Evolutionary conservation across 2,888 invertebrate genomes (phyloP).

Genomic region (Trachelus stipa): DNA sequence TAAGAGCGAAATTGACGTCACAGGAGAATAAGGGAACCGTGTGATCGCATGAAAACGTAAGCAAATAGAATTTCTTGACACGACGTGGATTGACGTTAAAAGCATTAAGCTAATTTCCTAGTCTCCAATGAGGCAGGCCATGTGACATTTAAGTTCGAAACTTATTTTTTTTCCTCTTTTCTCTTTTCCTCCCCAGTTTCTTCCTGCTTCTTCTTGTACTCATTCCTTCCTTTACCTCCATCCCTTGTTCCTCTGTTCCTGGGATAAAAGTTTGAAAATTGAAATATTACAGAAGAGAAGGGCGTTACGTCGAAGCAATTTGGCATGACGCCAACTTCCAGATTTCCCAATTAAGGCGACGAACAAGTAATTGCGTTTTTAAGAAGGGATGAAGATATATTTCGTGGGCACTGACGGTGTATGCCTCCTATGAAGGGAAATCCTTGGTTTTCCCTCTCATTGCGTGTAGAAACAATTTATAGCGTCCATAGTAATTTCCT

Average conservation of each 20-base stretch:
- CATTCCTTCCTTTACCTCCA: constrained; percentile 20
- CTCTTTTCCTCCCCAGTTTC: constrained; percentile 5
- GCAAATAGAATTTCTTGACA: background rate
- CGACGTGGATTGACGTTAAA: background rate
- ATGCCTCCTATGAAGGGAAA: too few relatives aligned
- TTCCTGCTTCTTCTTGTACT: background rate
- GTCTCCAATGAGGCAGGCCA: constrained; percentile 13
- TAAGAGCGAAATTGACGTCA: background rate
- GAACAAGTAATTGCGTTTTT: background rate
- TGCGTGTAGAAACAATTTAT: too few relatives aligned
- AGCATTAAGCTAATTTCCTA: background rate
- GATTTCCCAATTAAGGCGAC: constrained; percentile 25
- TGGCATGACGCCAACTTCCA: constrained; percentile 50
- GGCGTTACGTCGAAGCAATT: constrained; percentile 50
- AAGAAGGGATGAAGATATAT: background rate
- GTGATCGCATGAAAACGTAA: background rate
- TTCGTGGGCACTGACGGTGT: too few relatives aligned
- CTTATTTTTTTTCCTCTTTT: background rate
- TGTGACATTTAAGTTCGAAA: constrained; percentile 21
- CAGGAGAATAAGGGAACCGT: background rate
- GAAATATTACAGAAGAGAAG: constrained; percentile 47
- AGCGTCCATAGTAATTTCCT: too few relatives aligned
- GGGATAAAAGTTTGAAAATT: constrained; percentile 36
- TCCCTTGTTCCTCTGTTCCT: constrained; percentile 13
- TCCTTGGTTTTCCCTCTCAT: too few relatives aligned